phyloP scores from a whole-genome alignment of 2,888 invertebrate species.

The Conistra vaccinii region DNA sequence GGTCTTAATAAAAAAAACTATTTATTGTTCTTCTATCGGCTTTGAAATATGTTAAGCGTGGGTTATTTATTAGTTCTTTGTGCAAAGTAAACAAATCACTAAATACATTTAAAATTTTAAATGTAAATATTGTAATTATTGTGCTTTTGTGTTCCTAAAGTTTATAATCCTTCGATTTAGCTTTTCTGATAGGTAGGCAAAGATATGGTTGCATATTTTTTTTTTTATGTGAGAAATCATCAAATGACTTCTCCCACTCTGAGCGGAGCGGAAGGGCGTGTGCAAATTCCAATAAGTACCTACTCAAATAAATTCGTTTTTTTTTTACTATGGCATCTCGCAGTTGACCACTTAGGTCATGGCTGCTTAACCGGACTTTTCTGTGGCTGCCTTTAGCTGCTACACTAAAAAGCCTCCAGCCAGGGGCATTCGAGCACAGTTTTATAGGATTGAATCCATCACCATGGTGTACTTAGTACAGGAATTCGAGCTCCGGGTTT shows the following conservation, averaged over 20 bases:
- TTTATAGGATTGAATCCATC: background rate
- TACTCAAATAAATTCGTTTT: too few species aligned
- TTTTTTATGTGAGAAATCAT: too few species aligned
- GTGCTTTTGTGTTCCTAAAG: background rate
- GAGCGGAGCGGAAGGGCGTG: too few species aligned
- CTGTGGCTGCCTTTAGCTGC: too few species aligned
- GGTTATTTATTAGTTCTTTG: background rate
- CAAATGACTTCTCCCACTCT: too few species aligned
- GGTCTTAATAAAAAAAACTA: too few species aligned
- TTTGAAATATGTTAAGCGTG: background rate
- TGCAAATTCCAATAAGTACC: background rate
- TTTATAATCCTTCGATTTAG: background rate
- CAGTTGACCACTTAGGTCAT: too few species aligned
- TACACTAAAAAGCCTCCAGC: too few species aligned
- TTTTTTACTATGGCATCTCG: too few species aligned
- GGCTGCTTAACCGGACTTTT: too few species aligned
- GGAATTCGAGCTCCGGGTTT: background rate
- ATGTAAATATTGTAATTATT: background rate
- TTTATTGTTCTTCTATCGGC: too few species aligned
- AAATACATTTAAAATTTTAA: background rate
- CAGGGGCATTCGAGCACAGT: background rate
- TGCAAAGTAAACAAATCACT: background rate
- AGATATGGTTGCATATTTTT: too few species aligned
- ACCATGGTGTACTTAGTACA: background rate
- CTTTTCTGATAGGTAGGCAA: background rate